Conservation (phyloP, 1,140 invertebrate species). For the Rhopalosiphum padi region DNA sequence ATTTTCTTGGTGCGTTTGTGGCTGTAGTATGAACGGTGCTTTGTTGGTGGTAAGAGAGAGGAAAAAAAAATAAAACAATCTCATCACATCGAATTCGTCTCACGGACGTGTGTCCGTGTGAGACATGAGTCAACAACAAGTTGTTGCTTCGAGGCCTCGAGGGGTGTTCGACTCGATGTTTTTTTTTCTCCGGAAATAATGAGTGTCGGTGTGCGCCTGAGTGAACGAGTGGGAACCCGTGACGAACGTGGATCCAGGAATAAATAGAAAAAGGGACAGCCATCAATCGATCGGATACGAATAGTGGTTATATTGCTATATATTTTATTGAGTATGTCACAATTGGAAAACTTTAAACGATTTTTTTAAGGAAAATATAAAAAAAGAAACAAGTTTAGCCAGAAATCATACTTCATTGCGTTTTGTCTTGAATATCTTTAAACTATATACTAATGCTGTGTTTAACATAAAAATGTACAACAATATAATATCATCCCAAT, state of each 20-base stretch:
- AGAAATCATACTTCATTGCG: neutral
- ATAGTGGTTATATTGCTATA: neutral
- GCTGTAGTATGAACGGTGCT: neutral
- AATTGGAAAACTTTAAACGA: neutral
- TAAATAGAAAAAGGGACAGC: neutral
- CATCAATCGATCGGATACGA: neutral
- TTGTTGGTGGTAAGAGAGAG: neutral
- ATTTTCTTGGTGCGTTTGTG: neutral
- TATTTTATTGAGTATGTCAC: neutral
- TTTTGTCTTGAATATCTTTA: neutral
- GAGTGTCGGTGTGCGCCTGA: neutral
- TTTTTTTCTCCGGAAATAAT: neutral
- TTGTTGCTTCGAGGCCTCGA: neutral
- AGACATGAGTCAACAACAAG: conserved; percentile 9
- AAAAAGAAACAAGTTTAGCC: no score
- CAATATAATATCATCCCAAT: neutral
- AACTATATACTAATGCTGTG: neutral
- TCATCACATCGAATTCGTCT: neutral
- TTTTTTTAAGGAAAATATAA: neutral
- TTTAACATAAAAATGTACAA: neutral
- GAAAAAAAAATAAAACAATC: neutral
- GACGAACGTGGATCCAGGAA: neutral
- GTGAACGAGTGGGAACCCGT: neutral
- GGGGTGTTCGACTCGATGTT: neutral
- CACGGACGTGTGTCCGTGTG: neutral